Conservation (phyloP, 2,113 vertebrate species). For the Cottus gobio region DNA sequence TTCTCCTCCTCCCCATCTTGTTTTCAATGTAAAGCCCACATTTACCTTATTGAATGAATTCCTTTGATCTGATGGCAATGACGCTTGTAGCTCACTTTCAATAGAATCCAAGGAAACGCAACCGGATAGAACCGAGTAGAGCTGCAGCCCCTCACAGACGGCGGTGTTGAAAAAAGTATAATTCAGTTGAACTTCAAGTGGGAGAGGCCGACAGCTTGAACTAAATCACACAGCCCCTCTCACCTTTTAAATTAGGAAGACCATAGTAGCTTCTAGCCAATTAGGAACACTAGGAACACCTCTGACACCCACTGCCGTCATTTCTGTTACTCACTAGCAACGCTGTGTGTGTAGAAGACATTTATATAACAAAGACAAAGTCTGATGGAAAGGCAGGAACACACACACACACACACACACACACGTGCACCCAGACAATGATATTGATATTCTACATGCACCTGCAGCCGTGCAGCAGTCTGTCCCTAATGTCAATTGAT, state of each 20-base stretch:
- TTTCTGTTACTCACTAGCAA: slow-evolving; percentile 46
- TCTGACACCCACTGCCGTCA: slow-evolving; percentile 56
- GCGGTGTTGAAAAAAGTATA: background rate
- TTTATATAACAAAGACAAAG: background rate
- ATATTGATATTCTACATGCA: too few species aligned
- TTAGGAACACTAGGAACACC: slow-evolving; percentile 64
- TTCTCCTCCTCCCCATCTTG: slow-evolving; percentile 34
- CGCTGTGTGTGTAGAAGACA: background rate
- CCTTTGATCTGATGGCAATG: slow-evolving; percentile 48
- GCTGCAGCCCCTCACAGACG: background rate
- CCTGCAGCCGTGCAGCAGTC: slow-evolving; percentile 51
- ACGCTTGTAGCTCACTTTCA: slow-evolving; percentile 36
- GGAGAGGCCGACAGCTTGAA: slow-evolving; percentile 12
- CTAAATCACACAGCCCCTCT: slow-evolving; percentile 34
- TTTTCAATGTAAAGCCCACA: slow-evolving; percentile 40
- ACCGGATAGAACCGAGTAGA: background rate
- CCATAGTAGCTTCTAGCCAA: slow-evolving; percentile 48
- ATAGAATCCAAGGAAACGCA: slow-evolving; percentile 20
- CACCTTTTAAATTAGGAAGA: slow-evolving; percentile 32
- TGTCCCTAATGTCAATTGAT: slow-evolving; percentile 61
- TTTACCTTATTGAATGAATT: slow-evolving; percentile 29
- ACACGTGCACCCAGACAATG: background rate
- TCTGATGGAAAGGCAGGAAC: slow-evolving; percentile 4
- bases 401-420: background rate
- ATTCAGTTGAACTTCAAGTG: slow-evolving; percentile 8